Conservation (phyloP, 2,888 invertebrate genomes). For the Theretra japonica region DNA sequence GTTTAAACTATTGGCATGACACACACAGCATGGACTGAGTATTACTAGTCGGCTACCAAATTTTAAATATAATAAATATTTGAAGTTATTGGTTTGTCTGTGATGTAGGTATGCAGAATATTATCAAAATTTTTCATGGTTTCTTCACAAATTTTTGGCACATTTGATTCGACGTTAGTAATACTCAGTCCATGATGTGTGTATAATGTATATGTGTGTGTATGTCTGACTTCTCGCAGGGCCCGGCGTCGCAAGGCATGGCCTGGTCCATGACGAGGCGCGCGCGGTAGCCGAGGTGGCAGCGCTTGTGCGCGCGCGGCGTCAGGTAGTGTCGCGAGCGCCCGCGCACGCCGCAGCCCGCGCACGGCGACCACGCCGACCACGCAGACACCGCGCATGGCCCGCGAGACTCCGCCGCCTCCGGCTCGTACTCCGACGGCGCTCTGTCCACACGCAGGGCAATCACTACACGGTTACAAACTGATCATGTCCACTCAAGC, state of each 20-base stretch:
- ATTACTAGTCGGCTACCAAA: too few relatives aligned
- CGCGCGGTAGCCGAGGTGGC: conserved; percentile 78
- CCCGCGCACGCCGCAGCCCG: conserved; percentile 88
- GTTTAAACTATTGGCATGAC: too few relatives aligned
- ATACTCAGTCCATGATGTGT: too few relatives aligned
- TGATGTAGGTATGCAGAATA: too few relatives aligned
- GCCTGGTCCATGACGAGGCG: conserved; percentile 74
- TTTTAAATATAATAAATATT: too few relatives aligned
- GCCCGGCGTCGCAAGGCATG: conserved; percentile 74
- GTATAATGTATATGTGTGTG: conserved; percentile 16
- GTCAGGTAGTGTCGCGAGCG: conserved; percentile 88
- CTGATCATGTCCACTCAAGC: too few relatives aligned
- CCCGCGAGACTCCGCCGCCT: conserved; percentile 68
- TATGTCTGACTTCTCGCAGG: conserved; percentile 64
- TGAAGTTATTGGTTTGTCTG: too few relatives aligned
- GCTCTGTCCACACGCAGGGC: conserved; percentile 58
- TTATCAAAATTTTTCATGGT: too few relatives aligned
- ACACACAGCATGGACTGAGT: too few relatives aligned
- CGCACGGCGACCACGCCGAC: conserved; percentile 91
- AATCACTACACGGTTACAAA: too few relatives aligned
- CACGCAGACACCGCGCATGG: conserved; percentile 89
- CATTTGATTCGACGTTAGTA: too few relatives aligned
- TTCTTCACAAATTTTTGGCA: too few relatives aligned
- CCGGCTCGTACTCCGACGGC: conserved; percentile 77
- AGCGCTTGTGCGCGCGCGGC: conserved; percentile 86